Evolutionary conservation across 1,140 invertebrate genomes (phyloP).

Genomic region (Rhopalosiphum padi): DNA sequence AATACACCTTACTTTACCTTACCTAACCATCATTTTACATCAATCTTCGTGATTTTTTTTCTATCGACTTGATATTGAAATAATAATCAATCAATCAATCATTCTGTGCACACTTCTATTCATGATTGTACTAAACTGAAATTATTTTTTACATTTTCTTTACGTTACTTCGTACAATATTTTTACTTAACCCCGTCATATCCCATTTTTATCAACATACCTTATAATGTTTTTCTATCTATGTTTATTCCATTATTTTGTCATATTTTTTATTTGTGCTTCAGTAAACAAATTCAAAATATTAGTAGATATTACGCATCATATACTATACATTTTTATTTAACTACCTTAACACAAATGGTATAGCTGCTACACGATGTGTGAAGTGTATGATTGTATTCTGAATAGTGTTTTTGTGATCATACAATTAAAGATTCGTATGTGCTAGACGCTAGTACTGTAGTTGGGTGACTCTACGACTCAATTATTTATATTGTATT

Average conservation of each 20-base stretch:
- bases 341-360: neutral
- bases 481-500: no score
- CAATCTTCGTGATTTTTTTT: slow-evolving; percentile 45
- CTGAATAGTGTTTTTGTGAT: neutral
- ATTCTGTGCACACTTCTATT: slow-evolving; percentile 17
- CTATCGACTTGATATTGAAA: slow-evolving; percentile 41
- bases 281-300: neutral
- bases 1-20: neutral
- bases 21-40: slow-evolving; percentile 10
- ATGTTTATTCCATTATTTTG: neutral
- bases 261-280: neutral
- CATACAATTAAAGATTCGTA: neutral
- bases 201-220: slow-evolving; percentile 1
- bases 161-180: slow-evolving; percentile 3
- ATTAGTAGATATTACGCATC: neutral
- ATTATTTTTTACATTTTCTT: slow-evolving; percentile 28
- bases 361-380: neutral
- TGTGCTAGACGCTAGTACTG: no score
- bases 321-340: neutral
- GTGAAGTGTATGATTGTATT: neutral
- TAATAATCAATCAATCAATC: slow-evolving; percentile 46
- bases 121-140: slow-evolving; percentile 24
- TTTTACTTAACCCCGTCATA: slow-evolving; percentile 8
- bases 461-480: neutral
- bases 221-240: neutral